Conservation (phyloP, 2,888 invertebrate genomes). For the Chaitophorus viminalis region DNA sequence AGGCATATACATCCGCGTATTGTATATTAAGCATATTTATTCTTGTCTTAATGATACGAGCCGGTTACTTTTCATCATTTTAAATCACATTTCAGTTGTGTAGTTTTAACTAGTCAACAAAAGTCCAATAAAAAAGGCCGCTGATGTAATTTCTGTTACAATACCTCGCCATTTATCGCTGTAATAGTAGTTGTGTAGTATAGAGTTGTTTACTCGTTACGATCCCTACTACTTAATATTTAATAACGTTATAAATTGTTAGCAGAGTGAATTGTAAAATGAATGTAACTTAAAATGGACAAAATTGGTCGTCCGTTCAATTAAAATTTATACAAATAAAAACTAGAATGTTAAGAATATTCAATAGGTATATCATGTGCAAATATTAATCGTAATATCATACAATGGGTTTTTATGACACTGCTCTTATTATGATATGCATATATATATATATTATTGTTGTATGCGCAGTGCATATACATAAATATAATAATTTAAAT, state of each 20-base stretch:
- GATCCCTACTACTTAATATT: constrained; percentile 36
- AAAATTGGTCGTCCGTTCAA: constrained; percentile 40
- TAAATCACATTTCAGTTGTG: constrained; percentile 15
- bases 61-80: constrained; percentile 6
- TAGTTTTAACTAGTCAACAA: constrained; percentile 53
- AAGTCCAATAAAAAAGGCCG: constrained; percentile 48
- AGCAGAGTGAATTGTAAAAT: constrained; percentile 44
- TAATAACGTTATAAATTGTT: constrained; percentile 54
- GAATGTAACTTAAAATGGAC: constrained; percentile 23
- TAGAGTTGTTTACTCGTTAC: constrained; percentile 31
- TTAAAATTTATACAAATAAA: constrained; percentile 37
- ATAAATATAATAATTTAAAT: background rate
- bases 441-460: no score
- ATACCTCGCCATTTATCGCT: constrained; percentile 48
- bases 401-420: background rate
- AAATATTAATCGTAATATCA: background rate
- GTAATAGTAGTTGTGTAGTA: constrained; percentile 8
- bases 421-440: background rate
- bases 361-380: background rate
- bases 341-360: background rate
- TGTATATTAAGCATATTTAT: constrained; percentile 7
- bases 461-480: background rate
- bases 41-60: background rate
- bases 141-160: constrained; percentile 46
- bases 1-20: no score